Percentiles rank a stretch among this genome's conserved stretches.
Evolutionary conservation across 2,113 vertebrate species (phyloP).

Genomic region (Chitala chitala): DNA sequence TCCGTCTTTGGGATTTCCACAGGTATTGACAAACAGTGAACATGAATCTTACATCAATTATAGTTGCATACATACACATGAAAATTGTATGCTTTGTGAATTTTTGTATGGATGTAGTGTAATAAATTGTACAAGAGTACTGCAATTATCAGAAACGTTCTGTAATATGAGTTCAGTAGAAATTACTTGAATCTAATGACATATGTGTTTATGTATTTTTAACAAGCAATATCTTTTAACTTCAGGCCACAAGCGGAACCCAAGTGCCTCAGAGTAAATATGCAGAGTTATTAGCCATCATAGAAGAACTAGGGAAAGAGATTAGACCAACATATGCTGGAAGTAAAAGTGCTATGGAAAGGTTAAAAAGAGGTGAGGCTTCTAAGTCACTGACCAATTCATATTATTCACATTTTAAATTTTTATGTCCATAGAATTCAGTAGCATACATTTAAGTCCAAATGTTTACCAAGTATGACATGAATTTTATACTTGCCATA

Average conservation of each 20-base stretch:
- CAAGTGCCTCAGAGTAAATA: constrained; percentile 98
- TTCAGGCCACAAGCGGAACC: constrained; percentile 78
- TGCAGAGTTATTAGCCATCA: constrained; percentile 92
- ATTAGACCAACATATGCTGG: constrained; percentile 95
- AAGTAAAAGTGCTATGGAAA: constrained; percentile 97
- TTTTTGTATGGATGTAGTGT: no score
- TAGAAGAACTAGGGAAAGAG: constrained; percentile 96
- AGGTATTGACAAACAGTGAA: constrained; percentile 56
- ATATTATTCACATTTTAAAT: neutral
- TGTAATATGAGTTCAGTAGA: neutral
- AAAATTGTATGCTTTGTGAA: no score
- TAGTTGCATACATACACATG: no score
- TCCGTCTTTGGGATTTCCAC: constrained; percentile 89
- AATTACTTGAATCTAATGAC: neutral
- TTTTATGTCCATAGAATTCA: neutral
- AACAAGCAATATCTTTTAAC: constrained; percentile 13
- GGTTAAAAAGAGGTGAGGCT: constrained; percentile 86
- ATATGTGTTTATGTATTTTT: neutral
- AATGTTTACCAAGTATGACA: neutral
- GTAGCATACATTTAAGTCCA: no score
- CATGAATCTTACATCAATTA: neutral
- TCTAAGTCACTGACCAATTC: neutral
- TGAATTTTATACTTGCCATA: neutral
- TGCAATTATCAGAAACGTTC: no score
- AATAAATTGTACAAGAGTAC: no score